Percentiles rank a stretch among this genome's conserved stretches.
These are phyloP conservation scores for Cephalotes varians DNA, from an alignment of 2,888 invertebrate species.

Conservation along the genomic window DNA sequence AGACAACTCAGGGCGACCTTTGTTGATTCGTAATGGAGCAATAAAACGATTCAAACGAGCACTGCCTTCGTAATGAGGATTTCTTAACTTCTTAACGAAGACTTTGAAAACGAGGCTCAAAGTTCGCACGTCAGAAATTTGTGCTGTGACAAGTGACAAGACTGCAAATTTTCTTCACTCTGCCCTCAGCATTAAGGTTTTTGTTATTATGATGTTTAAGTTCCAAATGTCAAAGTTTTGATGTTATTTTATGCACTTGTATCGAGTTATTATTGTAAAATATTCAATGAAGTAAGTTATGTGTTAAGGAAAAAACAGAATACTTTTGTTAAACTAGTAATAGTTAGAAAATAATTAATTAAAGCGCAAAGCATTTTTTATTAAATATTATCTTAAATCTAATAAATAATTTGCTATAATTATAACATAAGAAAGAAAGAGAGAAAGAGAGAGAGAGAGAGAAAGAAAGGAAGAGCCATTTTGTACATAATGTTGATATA, in stretches of 20 bases:
- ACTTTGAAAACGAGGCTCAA: conserved; percentile 27
- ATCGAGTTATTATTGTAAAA: background rate
- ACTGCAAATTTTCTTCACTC: conserved; percentile 9
- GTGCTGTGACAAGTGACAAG: conserved; percentile 6
- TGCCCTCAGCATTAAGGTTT: background rate
- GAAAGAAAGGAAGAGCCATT: background rate
- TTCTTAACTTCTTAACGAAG: conserved; percentile 41
- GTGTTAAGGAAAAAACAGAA: background rate
- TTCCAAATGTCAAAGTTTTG: background rate
- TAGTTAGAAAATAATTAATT: background rate
- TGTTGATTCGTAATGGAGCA: conserved; percentile 33
- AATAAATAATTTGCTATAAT: conserved; percentile 1
- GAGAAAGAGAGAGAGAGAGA: background rate
- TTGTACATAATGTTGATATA: background rate
- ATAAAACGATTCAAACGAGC: conserved; percentile 41
- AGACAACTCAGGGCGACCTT: conserved; percentile 22
- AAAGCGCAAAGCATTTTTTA: background rate
- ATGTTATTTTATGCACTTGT: background rate
- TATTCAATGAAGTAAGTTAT: background rate
- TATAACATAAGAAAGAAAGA: background rate
- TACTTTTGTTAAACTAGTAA: background rate
- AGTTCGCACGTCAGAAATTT: conserved; percentile 40
- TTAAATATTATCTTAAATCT: background rate
- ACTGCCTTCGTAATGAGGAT: conserved; percentile 41
- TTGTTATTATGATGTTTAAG: conserved; percentile 9